phyloP scores from a whole-genome alignment of 2,113 vertebrate species.

The Pomatorhinus ruficollis region DNA sequence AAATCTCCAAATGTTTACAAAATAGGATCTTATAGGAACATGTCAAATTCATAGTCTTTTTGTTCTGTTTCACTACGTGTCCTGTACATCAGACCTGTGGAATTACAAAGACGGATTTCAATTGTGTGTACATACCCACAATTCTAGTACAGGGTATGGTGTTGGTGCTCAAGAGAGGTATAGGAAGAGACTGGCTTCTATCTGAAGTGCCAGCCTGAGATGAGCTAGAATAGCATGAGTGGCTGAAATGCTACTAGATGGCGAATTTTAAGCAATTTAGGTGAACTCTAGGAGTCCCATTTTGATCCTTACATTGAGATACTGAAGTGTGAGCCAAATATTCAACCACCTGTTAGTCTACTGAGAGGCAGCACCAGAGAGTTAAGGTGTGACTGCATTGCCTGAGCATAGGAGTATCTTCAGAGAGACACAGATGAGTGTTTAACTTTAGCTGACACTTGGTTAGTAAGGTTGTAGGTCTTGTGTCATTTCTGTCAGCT shows the following conservation, averaged over 20 bases:
- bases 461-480: neutral
- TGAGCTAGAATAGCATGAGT: accelerated
- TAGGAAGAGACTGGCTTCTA: neutral
- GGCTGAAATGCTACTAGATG: neutral
- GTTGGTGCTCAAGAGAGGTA: neutral
- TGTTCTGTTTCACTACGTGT: neutral
- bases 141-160: neutral
- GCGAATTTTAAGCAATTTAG: neutral
- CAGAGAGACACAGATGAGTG: accelerated
- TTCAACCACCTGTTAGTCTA: neutral
- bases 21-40: neutral
- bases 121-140: neutral
- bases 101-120: neutral
- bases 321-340: neutral
- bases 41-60: neutral
- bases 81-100: neutral
- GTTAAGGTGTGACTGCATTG: neutral
- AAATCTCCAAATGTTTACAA: neutral
- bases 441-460: neutral
- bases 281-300: neutral
- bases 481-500: neutral
- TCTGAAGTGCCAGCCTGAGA: neutral
- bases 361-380: neutral
- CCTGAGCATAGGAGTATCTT: neutral
- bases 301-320: neutral